phyloP scores from a whole-genome alignment of 1,140 invertebrate species.

The Sesamia nonagrioides region DNA sequence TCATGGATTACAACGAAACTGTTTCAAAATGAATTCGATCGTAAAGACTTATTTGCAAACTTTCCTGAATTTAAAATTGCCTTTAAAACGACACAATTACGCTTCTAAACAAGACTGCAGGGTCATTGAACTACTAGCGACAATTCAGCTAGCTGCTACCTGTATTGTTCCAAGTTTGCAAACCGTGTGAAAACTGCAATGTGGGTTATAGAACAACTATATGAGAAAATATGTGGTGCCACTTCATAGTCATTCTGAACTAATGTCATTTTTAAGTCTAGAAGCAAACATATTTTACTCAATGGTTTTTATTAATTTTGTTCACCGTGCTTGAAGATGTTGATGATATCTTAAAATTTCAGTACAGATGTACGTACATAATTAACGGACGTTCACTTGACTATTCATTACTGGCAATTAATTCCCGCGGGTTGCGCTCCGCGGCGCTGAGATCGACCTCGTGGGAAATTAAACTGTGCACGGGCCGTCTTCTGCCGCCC shows the following conservation, averaged over 20 bases:
- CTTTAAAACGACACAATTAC: constrained; percentile 42
- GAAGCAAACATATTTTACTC: neutral
- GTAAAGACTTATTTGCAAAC: constrained; percentile 29
- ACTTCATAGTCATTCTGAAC: neutral
- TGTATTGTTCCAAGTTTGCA: constrained; percentile 79
- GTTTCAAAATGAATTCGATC: constrained; percentile 24
- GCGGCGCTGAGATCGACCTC: constrained; percentile 87
- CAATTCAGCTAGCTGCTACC: constrained; percentile 71
- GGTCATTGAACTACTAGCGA: constrained; percentile 75
- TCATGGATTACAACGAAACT: constrained; percentile 33
- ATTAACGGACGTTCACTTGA: constrained; percentile 86
- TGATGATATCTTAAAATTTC: constrained; percentile 64
- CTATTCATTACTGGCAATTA: constrained; percentile 88
- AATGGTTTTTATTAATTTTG: neutral
- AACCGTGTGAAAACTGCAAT: constrained; percentile 79
- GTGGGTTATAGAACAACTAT: constrained; percentile 57
- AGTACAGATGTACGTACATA: constrained; percentile 81
- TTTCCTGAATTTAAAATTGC: constrained; percentile 41
- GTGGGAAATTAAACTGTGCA: constrained; percentile 87
- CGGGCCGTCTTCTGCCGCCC: constrained; percentile 82
- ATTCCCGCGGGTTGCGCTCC: constrained; percentile 85
- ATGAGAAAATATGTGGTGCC: constrained; percentile 42
- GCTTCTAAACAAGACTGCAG: constrained; percentile 53
- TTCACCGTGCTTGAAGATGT: constrained; percentile 28
- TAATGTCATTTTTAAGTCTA: neutral